These are phyloP conservation scores for Xestia ashworthii DNA, from an alignment of 2,888 invertebrate genomes.

Conservation along the genomic window DNA sequence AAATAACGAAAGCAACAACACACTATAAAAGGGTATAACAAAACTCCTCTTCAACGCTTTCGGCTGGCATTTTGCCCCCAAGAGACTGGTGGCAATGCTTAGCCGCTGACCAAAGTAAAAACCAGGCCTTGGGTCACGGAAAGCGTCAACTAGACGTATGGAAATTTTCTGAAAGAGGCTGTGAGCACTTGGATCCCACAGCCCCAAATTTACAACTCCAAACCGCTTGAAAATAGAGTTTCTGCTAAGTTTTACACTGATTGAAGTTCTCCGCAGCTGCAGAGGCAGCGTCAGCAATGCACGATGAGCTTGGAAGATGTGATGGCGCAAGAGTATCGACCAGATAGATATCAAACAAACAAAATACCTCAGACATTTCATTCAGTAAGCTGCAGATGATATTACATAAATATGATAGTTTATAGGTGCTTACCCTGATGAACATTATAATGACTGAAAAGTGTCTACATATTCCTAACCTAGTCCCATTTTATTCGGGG, in stretches of 20 bases:
- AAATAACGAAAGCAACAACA: background rate
- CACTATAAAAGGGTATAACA: background rate
- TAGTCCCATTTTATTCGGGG: too few species aligned
- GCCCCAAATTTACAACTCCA: background rate
- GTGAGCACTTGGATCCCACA: too few species aligned
- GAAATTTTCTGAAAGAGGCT: too few species aligned
- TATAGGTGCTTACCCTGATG: background rate
- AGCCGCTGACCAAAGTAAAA: too few species aligned
- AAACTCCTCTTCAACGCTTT: background rate
- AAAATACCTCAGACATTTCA: fast-evolving
- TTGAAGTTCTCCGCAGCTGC: background rate
- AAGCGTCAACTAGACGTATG: background rate
- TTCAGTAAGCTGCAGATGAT: background rate
- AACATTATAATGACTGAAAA: background rate
- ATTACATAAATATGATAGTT: background rate
- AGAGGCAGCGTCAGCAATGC: background rate
- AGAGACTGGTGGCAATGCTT: background rate
- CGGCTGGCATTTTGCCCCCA: background rate
- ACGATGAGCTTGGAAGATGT: background rate
- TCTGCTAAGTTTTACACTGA: too few species aligned
- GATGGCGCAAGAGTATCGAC: background rate
- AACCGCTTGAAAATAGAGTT: background rate
- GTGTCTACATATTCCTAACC: background rate
- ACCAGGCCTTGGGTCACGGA: too few species aligned
- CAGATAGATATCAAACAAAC: background rate